A percentile compares a stretch with the other conserved stretches of the same genome.
phyloP scores from a whole-genome alignment of 2,797 vertebrate genomes.

The Enteromius thamalakanensis region DNA sequence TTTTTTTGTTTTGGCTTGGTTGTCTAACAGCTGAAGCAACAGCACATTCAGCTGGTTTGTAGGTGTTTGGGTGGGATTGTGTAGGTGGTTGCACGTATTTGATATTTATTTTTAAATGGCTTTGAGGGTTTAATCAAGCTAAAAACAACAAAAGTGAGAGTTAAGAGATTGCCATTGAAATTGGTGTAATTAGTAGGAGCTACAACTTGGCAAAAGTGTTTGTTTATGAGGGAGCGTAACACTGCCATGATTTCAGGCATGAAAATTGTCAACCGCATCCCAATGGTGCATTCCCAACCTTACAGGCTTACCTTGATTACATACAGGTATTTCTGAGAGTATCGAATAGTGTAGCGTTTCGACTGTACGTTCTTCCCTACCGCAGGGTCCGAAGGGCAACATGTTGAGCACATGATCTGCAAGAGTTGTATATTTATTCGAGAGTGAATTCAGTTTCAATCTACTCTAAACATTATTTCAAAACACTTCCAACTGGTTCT shows the following conservation, averaged over 20 bases:
- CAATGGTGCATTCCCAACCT: constrained; percentile 41
- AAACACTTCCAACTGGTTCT: constrained; percentile 58
- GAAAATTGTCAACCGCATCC: constrained; percentile 43
- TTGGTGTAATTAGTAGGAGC: constrained; percentile 4
- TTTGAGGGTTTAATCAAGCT: constrained; percentile 35
- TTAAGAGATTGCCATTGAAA: constrained; percentile 15
- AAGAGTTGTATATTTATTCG: constrained; percentile 62
- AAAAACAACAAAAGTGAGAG: constrained; percentile 42
- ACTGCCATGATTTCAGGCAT: constrained; percentile 34
- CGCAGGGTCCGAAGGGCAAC: not conserved
- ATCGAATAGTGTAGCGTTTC: constrained; percentile 16
- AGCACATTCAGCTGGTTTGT: constrained; percentile 32
- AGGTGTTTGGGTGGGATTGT: constrained; percentile 45
- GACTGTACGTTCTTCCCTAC: constrained; percentile 24
- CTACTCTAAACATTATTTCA: constrained; percentile 65
- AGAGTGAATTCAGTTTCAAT: constrained; percentile 60
- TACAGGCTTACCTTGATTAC: constrained; percentile 35
- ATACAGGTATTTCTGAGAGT: constrained; percentile 41
- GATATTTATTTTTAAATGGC: constrained; percentile 38
- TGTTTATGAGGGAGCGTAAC: constrained; percentile 35
- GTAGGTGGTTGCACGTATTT: constrained; percentile 39
- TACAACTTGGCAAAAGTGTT: constrained; percentile 32
- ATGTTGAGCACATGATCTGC: constrained; percentile 47
- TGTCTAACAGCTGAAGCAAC: constrained; percentile 32
- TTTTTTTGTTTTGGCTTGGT: constrained; percentile 29